Evolutionary conservation across 2,797 vertebrate species (phyloP).

Genomic region (Pipistrellus pygmaeus): DNA sequence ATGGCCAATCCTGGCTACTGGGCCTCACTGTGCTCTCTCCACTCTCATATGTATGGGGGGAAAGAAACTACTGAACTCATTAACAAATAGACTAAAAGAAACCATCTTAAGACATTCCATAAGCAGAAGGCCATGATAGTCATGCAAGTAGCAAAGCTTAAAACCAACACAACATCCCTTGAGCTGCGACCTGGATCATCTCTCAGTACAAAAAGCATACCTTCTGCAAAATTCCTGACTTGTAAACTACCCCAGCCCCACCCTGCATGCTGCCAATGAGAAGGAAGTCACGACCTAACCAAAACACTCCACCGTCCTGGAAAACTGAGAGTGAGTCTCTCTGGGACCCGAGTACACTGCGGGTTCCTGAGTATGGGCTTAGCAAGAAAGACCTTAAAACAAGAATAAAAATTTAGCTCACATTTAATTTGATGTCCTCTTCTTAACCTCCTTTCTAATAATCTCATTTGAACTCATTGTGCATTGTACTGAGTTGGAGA

Average conservation of each 20-base stretch:
- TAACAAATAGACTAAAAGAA: neutral
- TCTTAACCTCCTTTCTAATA: neutral
- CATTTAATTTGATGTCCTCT: neutral
- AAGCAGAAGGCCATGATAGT: neutral
- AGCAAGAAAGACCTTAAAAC: neutral
- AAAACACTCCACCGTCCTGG: neutral
- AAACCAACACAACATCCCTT: neutral
- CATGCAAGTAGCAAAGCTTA: neutral
- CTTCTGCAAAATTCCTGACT: neutral
- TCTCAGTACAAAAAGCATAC: neutral
- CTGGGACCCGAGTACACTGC: fast-evolving
- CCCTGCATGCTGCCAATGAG: neutral
- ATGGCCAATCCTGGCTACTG: neutral
- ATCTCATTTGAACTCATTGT: neutral
- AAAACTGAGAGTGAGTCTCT: neutral
- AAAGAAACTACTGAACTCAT: neutral
- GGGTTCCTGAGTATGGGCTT: neutral
- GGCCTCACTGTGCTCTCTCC: neutral
- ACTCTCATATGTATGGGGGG: neutral
- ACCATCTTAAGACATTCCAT: neutral
- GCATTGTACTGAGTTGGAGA: neutral
- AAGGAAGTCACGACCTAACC: neutral
- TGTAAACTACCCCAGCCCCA: neutral
- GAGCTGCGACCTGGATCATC: neutral
- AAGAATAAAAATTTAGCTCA: neutral